Percentiles rank a stretch among this genome's conserved stretches.
Conservation (phyloP, 1,140 invertebrate species). For the Asobara japonica region DNA sequence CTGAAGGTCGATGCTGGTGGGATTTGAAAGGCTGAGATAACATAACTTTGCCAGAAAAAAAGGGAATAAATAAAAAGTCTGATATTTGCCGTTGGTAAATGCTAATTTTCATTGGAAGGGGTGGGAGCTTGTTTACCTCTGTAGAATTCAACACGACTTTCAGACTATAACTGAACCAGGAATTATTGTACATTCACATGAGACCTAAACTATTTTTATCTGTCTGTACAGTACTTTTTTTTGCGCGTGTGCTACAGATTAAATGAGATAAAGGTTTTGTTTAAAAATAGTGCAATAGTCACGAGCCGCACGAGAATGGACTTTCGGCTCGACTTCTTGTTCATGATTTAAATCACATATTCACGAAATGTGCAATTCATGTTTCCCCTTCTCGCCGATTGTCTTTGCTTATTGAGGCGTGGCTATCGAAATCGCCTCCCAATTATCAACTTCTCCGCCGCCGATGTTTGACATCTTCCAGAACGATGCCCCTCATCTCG, state of each 20-base stretch:
- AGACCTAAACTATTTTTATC: neutral
- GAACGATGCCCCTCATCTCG: no score
- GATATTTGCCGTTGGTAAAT: slow-evolving; percentile 8
- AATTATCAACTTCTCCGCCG: neutral
- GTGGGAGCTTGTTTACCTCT: slow-evolving; percentile 4
- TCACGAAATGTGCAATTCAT: neutral
- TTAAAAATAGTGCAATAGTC: slow-evolving; percentile 11
- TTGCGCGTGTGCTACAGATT: slow-evolving; percentile 7
- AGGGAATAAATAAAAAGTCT: neutral
- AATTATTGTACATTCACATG: slow-evolving; percentile 7
- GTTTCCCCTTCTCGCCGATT: neutral
- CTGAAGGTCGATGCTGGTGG: neutral
- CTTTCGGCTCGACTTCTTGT: neutral
- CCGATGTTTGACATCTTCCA: no score
- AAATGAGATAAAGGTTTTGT: neutral
- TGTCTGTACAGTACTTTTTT: neutral
- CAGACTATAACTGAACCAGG: slow-evolving; percentile 34
- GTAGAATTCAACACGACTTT: slow-evolving; percentile 22
- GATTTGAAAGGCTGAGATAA: slow-evolving; percentile 10
- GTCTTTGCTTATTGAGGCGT: neutral
- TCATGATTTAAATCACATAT: slow-evolving; percentile 1
- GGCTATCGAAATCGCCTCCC: neutral
- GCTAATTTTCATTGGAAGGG: slow-evolving; percentile 1
- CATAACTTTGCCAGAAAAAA: neutral
- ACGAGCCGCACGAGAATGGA: slow-evolving; percentile 26